Conservation (phyloP, 2,888 invertebrate genomes). For the Zygothrica quintamaculata region DNA sequence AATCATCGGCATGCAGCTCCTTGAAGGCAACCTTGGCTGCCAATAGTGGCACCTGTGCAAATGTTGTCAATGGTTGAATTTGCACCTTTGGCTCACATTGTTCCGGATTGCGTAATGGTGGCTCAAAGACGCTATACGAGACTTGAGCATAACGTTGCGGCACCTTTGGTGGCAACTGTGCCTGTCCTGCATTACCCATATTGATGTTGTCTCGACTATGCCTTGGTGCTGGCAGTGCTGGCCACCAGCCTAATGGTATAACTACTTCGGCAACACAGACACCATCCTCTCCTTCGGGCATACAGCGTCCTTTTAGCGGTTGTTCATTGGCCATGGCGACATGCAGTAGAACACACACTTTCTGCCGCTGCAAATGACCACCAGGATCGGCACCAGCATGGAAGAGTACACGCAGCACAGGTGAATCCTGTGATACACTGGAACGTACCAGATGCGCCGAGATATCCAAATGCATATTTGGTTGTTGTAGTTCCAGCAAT, state of each 20-base stretch:
- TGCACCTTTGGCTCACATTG: conserved; percentile 91
- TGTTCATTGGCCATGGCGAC: conserved; percentile 87
- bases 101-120: conserved; percentile 88
- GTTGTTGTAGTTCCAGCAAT: conserved; percentile 87
- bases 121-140: conserved; percentile 95
- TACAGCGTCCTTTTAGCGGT: conserved; percentile 94
- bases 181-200: conserved; percentile 8
- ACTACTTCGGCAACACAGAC: conserved; percentile 95
- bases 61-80: conserved; percentile 88
- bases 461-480: conserved; percentile 92
- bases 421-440: conserved; percentile 94
- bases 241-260: conserved; percentile 97
- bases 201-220: conserved; percentile 86
- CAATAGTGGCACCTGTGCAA: conserved; percentile 89
- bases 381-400: conserved; percentile 95
- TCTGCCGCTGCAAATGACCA: conserved; percentile 91
- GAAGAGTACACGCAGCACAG: conserved; percentile 95
- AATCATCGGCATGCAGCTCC: conserved; percentile 93
- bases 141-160: conserved; percentile 92
- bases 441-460: conserved; percentile 96
- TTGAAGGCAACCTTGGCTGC: conserved; percentile 92
- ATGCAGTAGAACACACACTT: conserved; percentile 92
- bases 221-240: conserved; percentile 88
- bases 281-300: conserved; percentile 95
- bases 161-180: conserved; percentile 85